Evolutionary conservation across 2,797 vertebrate species (phyloP).

Genomic region (Parotocinclus haroldoi): DNA sequence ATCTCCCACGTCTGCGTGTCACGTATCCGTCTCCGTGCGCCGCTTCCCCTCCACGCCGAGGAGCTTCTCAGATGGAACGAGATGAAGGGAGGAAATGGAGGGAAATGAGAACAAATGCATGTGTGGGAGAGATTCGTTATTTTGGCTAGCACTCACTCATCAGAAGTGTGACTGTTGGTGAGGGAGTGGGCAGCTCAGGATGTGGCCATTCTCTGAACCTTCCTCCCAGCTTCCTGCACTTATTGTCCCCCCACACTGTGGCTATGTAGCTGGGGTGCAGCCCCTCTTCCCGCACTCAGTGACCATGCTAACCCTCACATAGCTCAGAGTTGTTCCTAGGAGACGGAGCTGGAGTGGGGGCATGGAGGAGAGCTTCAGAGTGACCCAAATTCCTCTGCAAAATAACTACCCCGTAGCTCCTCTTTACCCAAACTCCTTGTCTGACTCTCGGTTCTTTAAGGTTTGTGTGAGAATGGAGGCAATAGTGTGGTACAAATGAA

Average conservation of each 20-base stretch:
- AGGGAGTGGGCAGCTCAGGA: constrained; percentile 37
- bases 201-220: constrained; percentile 37
- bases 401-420: constrained; percentile 3
- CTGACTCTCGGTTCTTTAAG: neutral
- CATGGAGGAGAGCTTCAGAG: constrained; percentile 3
- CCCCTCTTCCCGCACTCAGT: constrained; percentile 24
- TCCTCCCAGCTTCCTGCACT: constrained; percentile 41
- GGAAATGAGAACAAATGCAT: constrained; percentile 4
- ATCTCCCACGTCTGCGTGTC: too few relatives aligned
- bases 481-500: too few relatives aligned
- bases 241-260: constrained; percentile 13
- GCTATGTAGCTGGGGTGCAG: neutral
- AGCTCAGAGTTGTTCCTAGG: constrained; percentile 37
- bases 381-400: constrained; percentile 36
- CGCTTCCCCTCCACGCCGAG: too few relatives aligned
- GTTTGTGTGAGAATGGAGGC: too few relatives aligned
- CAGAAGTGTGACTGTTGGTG: constrained; percentile 7
- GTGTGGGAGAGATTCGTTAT: constrained; percentile 1
- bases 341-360: constrained; percentile 20
- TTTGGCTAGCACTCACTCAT: constrained; percentile 7
- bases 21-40: too few relatives aligned
- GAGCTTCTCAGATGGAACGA: too few relatives aligned
- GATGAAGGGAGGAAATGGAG: constrained; percentile 10
- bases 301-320: constrained; percentile 30
- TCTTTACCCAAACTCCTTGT: neutral